Conservation (phyloP, 2,113 vertebrate species). For the Misgurnus anguillicaudatus region DNA sequence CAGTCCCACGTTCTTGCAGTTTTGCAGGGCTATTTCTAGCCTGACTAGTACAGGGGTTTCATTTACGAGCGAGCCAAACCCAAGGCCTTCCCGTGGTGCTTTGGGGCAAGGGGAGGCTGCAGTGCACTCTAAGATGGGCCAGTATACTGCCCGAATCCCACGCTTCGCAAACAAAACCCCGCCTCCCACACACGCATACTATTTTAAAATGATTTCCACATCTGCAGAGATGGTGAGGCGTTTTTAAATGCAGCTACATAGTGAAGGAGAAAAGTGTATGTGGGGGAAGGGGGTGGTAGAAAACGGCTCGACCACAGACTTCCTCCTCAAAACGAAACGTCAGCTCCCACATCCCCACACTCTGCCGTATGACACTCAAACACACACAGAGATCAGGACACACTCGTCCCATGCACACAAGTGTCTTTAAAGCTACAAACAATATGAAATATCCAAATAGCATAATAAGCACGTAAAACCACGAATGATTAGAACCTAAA, state of each 20-base stretch:
- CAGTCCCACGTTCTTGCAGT: constrained; percentile 61
- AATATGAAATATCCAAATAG: neutral
- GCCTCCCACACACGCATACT: constrained; percentile 38
- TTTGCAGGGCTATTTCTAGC: constrained; percentile 75
- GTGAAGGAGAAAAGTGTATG: constrained; percentile 69
- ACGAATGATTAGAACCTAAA: neutral
- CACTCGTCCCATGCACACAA: neutral
- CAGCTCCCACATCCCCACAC: constrained; percentile 73
- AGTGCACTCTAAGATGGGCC: constrained; percentile 29
- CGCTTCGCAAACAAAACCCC: constrained; percentile 44
- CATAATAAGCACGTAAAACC: no score
- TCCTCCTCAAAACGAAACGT: constrained; percentile 83
- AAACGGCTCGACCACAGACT: constrained; percentile 89
- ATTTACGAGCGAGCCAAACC: constrained; percentile 65
- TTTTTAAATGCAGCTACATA: constrained; percentile 64
- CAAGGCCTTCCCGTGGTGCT: constrained; percentile 72
- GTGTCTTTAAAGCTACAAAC: neutral
- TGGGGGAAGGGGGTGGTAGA: constrained; percentile 68
- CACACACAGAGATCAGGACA: neutral
- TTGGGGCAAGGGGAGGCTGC: constrained; percentile 56
- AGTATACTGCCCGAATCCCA: constrained; percentile 45
- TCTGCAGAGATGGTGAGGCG: constrained; percentile 61
- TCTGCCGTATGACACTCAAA: constrained; percentile 47
- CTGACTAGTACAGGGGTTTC: constrained; percentile 72
- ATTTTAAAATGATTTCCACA: constrained; percentile 67